These are phyloP conservation scores for Scelioninae gen. 1 DNA, from an alignment of 2,888 invertebrate species.

Conservation along the genomic window DNA sequence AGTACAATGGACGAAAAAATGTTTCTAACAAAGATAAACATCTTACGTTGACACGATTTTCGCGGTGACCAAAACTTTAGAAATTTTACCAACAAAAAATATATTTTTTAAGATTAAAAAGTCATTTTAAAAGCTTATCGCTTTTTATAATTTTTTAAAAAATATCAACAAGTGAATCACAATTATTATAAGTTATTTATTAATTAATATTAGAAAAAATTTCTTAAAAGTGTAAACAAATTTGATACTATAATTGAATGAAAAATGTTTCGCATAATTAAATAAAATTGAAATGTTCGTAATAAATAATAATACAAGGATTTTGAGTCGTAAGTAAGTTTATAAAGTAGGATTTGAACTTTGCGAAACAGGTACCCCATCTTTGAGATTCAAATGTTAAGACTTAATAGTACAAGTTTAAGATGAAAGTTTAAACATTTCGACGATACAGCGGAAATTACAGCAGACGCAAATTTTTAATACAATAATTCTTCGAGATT, in stretches of 20 bases:
- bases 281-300: slow-evolving; percentile 15
- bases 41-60: slow-evolving; percentile 9
- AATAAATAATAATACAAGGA: slow-evolving; percentile 32
- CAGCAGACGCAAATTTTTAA: neutral
- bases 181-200: no score
- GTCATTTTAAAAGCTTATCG: no score
- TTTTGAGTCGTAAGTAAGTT: slow-evolving; percentile 39
- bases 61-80: neutral
- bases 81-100: no score
- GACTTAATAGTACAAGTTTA: slow-evolving; percentile 24
- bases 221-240: neutral
- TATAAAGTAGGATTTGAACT: slow-evolving; percentile 49
- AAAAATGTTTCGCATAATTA: slow-evolving; percentile 5
- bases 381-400: slow-evolving; percentile 32
- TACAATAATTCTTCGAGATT: neutral
- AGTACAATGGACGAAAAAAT: no score
- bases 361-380: slow-evolving; percentile 33
- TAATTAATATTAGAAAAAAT: no score
- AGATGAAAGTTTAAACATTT: slow-evolving; percentile 21
- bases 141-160: no score
- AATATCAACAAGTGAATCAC: no score
- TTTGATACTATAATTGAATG: neutral
- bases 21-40: slow-evolving; percentile 29
- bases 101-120: no score
- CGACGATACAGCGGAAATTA: neutral